Conservation (phyloP, 2,113 vertebrate species). For the Syrmaticus mikado region DNA sequence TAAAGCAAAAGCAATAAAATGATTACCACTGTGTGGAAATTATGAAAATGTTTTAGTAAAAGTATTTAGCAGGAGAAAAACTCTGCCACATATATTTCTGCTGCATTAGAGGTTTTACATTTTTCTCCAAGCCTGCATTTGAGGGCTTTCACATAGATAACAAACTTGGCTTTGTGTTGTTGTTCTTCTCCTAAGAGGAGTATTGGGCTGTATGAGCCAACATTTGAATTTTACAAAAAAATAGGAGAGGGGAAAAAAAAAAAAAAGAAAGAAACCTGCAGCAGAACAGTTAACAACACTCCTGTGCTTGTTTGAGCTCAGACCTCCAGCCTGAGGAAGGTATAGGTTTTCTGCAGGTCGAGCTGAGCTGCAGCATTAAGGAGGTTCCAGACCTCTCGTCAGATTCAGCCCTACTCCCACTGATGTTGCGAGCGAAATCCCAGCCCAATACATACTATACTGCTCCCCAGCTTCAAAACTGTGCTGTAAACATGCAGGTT, state of each 20-base stretch:
- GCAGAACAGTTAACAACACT: neutral
- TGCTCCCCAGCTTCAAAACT: neutral
- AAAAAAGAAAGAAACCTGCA: neutral
- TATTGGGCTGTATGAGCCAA: neutral
- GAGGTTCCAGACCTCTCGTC: neutral
- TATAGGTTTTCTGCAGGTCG: neutral
- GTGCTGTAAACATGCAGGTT: neutral
- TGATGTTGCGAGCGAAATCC: neutral
- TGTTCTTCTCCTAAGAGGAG: neutral
- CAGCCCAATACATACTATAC: neutral
- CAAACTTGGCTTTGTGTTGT: neutral
- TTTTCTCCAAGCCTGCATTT: neutral
- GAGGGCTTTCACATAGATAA: neutral
- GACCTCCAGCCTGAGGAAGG: neutral
- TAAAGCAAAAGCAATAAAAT: constrained; percentile 69
- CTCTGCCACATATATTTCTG: neutral
- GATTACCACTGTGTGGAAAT: constrained; percentile 53
- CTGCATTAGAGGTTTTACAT: neutral
- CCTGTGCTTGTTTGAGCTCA: neutral
- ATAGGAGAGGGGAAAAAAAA: neutral
- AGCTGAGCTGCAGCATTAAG: neutral
- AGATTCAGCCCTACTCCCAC: neutral
- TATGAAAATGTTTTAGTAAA: constrained; percentile 49
- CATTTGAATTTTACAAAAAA: neutral
- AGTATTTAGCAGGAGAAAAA: constrained; percentile 3